Evolutionary conservation across 2,113 vertebrate species (phyloP).

Genomic region (Myiozetetes cayanensis): DNA sequence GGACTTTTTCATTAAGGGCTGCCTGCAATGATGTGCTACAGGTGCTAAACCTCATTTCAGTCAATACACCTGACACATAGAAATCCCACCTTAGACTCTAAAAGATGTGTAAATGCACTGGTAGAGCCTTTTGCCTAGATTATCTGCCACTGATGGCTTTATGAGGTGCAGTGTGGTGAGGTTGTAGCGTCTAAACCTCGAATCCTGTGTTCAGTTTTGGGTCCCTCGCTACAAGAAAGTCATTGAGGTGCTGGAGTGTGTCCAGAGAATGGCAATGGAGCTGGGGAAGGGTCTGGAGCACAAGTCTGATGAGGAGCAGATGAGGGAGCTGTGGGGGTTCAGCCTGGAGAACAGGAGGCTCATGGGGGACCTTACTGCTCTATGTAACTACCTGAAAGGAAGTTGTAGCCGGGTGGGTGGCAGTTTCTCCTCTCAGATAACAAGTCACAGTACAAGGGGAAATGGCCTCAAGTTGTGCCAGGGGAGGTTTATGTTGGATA

Average conservation of each 20-base stretch:
- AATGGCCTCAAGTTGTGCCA: neutral
- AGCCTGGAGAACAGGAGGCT: neutral
- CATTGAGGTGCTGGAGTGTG: neutral
- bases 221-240: neutral
- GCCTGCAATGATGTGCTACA: neutral
- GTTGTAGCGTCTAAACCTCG: no score
- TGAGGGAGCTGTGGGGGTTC: neutral
- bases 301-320: neutral
- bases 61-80: neutral
- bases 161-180: rapidly evolving
- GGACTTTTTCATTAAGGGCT: neutral
- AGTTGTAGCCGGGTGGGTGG: neutral
- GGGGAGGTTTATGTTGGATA: neutral
- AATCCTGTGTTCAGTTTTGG: neutral
- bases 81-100: neutral
- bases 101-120: neutral
- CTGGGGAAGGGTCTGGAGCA: neutral
- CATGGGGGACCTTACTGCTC: neutral
- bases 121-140: neutral
- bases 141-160: neutral
- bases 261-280: neutral
- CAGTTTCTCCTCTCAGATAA: neutral
- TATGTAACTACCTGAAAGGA: neutral
- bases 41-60: neutral
- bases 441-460: neutral